phyloP scores from a whole-genome alignment of 2,113 vertebrate species.

The Xiphorhynchus elegans region DNA sequence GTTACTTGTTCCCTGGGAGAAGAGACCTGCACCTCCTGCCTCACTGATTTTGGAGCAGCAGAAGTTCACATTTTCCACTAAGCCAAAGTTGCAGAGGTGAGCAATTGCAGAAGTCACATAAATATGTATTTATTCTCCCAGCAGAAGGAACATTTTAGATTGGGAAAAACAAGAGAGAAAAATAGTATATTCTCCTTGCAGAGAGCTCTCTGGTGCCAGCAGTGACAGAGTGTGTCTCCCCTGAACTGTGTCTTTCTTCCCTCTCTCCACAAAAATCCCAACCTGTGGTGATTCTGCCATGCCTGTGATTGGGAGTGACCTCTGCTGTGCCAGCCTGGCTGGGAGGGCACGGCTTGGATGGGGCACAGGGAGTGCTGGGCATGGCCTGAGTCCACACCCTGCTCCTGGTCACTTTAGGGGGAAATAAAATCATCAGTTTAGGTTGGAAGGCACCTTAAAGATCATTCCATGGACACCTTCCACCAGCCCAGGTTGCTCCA shows the following conservation, averaged over 20 bases:
- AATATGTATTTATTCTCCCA: neutral
- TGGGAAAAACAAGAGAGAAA: neutral
- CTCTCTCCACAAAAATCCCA: neutral
- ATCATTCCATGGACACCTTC: neutral
- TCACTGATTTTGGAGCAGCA: neutral
- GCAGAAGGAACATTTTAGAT: neutral
- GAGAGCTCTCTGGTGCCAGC: neutral
- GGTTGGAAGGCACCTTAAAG: neutral
- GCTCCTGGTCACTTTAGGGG: no score
- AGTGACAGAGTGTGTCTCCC: neutral
- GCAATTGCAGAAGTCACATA: neutral
- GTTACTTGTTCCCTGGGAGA: neutral
- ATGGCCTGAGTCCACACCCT: neutral
- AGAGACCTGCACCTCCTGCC: neutral
- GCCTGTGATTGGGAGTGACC: neutral
- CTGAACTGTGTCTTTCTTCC: neutral
- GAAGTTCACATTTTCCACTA: neutral
- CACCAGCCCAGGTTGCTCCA: neutral
- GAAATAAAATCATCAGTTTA: no score
- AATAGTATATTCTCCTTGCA: no score
- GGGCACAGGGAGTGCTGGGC: rapidly evolving
- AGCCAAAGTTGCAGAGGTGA: neutral
- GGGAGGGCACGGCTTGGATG: neutral
- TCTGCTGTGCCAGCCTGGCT: neutral
- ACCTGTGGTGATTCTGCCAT: rapidly evolving